These are phyloP conservation scores for Raja brachyura DNA, from an alignment of 2,113 vertebrate species.

Conservation along the genomic window DNA sequence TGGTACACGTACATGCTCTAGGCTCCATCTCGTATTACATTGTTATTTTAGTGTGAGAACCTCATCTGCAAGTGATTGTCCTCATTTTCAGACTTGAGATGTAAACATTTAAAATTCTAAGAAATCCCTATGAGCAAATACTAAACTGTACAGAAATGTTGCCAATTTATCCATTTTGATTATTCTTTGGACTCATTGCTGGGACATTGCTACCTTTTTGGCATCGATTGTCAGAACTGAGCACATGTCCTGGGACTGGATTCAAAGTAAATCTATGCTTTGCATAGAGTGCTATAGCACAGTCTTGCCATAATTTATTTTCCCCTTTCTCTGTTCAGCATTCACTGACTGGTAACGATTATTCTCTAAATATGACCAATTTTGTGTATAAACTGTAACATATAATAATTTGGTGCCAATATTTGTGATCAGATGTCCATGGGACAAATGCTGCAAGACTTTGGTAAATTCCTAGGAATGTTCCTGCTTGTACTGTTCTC, in stretches of 20 bases:
- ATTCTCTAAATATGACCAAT: not conserved
- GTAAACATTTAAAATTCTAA: not conserved
- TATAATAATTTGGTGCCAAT: not conserved
- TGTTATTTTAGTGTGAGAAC: not conserved
- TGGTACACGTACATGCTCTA: not conserved
- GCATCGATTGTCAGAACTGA: not conserved
- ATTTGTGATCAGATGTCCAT: slow-evolving; percentile 78
- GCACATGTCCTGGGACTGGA: not conserved
- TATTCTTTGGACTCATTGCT: not conserved
- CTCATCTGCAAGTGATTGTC: not conserved
- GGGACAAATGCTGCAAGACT: slow-evolving; percentile 98
- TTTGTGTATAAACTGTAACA: too few species aligned
- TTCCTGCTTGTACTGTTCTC: slow-evolving; percentile 95
- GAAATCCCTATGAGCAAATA: not conserved
- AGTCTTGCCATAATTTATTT: not conserved
- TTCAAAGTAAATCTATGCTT: not conserved
- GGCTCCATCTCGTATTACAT: not conserved
- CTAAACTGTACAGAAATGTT: not conserved
- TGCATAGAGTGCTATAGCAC: not conserved
- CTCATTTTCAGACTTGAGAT: not conserved
- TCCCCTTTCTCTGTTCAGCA: not conserved
- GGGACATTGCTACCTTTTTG: not conserved
- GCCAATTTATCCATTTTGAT: not conserved
- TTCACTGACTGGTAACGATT: not conserved
- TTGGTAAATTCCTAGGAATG: slow-evolving; percentile 95